Evolutionary conservation across 2,888 invertebrate species (phyloP).

Genomic region (Patella caerulea): DNA sequence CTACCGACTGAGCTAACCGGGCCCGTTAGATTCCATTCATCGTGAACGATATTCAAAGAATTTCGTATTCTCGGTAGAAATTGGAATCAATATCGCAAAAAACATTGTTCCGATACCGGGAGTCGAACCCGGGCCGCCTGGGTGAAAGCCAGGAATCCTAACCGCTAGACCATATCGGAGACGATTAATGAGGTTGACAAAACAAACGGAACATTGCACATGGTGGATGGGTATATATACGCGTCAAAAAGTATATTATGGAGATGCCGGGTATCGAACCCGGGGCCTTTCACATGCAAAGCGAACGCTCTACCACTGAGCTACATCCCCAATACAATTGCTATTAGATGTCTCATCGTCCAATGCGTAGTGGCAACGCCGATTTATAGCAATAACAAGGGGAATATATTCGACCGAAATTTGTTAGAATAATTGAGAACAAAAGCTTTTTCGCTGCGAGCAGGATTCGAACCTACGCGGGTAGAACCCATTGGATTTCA

Average conservation of each 20-base stretch:
- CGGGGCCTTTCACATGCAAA: slow-evolving; percentile 27
- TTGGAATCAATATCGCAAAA: background rate
- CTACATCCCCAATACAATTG: slow-evolving; percentile 20
- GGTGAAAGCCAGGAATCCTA: slow-evolving; percentile 6
- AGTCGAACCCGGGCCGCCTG: slow-evolving; percentile 6
- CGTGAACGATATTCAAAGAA: no score
- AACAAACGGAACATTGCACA: no score
- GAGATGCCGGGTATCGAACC: slow-evolving; percentile 29
- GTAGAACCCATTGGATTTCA: slow-evolving; percentile 26
- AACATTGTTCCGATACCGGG: background rate
- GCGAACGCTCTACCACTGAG: slow-evolving; percentile 31
- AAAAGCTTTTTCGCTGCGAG: no score
- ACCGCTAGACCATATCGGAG: background rate
- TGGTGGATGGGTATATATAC: no score
- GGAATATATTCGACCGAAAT: no score
- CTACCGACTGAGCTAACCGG: slow-evolving; percentile 34
- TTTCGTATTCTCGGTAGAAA: no score
- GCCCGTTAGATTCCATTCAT: background rate
- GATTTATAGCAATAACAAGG: no score
- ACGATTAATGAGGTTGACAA: background rate
- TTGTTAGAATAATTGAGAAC: no score
- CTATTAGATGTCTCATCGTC: no score
- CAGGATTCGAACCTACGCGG: slow-evolving; percentile 26
- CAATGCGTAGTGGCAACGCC: no score
- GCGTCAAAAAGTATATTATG: background rate